Evolutionary conservation across 1,140 invertebrate species (phyloP).

Genomic region (Dendrolimus kikuchii): DNA sequence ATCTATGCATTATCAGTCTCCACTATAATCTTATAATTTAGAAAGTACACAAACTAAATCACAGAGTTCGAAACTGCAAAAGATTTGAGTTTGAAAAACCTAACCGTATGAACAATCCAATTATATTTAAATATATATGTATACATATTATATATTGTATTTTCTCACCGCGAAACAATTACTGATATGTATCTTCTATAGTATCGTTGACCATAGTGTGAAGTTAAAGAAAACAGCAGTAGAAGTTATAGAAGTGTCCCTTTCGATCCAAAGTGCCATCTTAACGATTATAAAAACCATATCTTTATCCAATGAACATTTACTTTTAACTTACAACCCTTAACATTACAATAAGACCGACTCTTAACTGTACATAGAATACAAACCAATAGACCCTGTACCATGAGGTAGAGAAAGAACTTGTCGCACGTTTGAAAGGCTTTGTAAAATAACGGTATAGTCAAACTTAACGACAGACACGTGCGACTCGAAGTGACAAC

Average conservation of each 20-base stretch:
- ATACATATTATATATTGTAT: conserved; percentile 28
- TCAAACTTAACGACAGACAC: conserved; percentile 18
- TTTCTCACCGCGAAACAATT: conserved; percentile 48
- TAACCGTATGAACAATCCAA: conserved; percentile 15
- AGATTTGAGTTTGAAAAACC: conserved; percentile 51
- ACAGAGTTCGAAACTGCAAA: conserved; percentile 69
- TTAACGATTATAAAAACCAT: conserved; percentile 33
- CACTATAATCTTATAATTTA: conserved; percentile 71
- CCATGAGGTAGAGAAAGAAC: conserved; percentile 19
- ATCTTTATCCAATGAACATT: conserved; percentile 57
- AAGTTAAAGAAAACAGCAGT: conserved; percentile 45
- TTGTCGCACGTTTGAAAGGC: conserved; percentile 18
- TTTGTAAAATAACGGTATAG: conserved; percentile 4
- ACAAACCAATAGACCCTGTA: conserved; percentile 25
- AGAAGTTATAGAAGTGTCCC: conserved; percentile 51
- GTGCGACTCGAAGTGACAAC: conserved; percentile 19
- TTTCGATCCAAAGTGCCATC: conserved; percentile 55
- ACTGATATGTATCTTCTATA: conserved; percentile 69
- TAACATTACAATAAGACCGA: conserved; percentile 55
- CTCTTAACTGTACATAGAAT: conserved; percentile 34
- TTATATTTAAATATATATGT: too few species aligned
- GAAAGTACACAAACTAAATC: conserved; percentile 69
- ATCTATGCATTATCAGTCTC: conserved; percentile 70
- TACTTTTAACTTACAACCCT: conserved; percentile 52
- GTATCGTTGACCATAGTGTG: conserved; percentile 42